Evolutionary conservation across 2,113 vertebrate species (phyloP).

Genomic region (Cichladusa arquata): DNA sequence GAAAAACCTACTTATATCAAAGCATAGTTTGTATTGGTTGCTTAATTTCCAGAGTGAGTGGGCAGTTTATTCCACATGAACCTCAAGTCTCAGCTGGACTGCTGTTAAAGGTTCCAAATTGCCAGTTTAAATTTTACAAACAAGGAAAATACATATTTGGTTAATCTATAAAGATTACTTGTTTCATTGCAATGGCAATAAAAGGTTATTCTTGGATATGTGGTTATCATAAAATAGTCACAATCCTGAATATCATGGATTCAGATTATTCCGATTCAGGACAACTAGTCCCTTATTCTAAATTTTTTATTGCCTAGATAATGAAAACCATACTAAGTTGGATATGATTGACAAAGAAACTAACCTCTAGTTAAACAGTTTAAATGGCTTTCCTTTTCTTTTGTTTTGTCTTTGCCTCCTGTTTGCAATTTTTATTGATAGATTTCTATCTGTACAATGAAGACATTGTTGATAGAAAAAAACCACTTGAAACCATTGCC

Average conservation of each 20-base stretch:
- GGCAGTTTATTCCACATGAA: slow-evolving; percentile 16
- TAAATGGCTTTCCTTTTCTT: background rate
- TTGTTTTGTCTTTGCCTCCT: background rate
- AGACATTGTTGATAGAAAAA: background rate
- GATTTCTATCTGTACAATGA: background rate
- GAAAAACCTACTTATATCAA: background rate
- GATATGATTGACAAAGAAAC: background rate
- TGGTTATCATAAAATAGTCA: slow-evolving; percentile 53
- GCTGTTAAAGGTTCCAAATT: slow-evolving; percentile 32
- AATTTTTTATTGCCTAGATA: slow-evolving; percentile 37
- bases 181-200: slow-evolving; percentile 45
- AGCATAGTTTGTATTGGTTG: background rate
- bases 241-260: background rate
- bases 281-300: background rate
- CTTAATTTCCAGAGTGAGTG: background rate
- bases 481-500: background rate
- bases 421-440: background rate
- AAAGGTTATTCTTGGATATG: slow-evolving; percentile 56
- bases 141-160: slow-evolving; percentile 9
- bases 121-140: slow-evolving; percentile 46
- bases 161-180: slow-evolving; percentile 17
- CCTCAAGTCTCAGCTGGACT: slow-evolving; percentile 10
- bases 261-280: slow-evolving; percentile 19
- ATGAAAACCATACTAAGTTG: background rate
- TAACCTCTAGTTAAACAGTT: background rate